phyloP scores from a whole-genome alignment of 2,113 vertebrate genomes.

The Apus apus region DNA sequence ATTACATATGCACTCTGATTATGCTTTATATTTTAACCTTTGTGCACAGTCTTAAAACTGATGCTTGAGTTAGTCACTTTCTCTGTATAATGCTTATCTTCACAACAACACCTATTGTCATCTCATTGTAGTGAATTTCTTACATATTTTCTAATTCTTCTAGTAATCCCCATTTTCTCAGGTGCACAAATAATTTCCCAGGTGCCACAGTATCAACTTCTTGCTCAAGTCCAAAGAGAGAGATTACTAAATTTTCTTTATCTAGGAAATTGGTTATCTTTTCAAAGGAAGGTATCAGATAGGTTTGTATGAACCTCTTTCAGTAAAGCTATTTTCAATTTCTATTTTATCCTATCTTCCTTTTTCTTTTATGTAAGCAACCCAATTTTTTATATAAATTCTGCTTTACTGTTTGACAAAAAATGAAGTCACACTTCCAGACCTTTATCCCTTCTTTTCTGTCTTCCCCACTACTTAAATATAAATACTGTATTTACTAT shows the following conservation, averaged over 20 bases:
- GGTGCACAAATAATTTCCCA: background rate
- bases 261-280: constrained; percentile 23
- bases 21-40: too few relatives aligned
- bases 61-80: background rate
- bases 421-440: background rate
- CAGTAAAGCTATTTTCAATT: constrained; percentile 37
- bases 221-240: constrained; percentile 7
- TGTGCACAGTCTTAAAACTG: background rate
- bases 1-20: background rate
- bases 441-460: background rate
- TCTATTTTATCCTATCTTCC: background rate
- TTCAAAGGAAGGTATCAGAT: constrained; percentile 17
- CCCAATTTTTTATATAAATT: background rate
- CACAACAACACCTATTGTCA: background rate
- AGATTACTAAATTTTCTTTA: constrained; percentile 34
- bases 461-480: background rate
- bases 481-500: background rate
- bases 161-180: background rate
- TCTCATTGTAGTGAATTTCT: background rate
- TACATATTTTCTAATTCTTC: background rate
- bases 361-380: background rate
- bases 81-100: background rate
- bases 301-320: background rate
- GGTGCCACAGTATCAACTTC: background rate
- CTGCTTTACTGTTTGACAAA: background rate